Base-by-base conservation (phyloP, 92 coral and sea anemone species). In the Epizoanthus ramosus region DNA sequence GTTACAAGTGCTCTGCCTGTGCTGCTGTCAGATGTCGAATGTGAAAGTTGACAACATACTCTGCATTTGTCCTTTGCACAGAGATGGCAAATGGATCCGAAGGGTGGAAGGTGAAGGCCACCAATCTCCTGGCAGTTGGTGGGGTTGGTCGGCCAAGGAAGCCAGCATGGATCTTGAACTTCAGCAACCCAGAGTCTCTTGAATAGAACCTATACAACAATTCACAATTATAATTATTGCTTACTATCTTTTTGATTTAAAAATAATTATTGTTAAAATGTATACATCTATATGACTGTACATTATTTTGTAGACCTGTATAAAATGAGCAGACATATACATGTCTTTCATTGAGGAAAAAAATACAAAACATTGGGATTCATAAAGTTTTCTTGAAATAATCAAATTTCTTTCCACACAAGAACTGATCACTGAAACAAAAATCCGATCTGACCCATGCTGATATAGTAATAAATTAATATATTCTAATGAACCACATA, bases 41-140 rank as follows among this genome's bases (percentile, higher is more conserved):
- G 83, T 96, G 99, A 83, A 96, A 96, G 80, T 96, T 96, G 63
- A 96, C 99, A n/a, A 96, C 99, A 92, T 96, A 96, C 68, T 96
- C 99, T 69, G 99, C 92, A 83, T 96, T 96, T n/a, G 99, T 96
- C 67, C 97, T 94, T 73, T 96, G 99, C 39, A 96, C 99, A 35
- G 99, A 96, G 76, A 96, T 96, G 17, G 98, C 99, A 88, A 96
- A 96, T 7, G 99, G 99, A 61, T 94, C 97, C 57, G 91, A 87
- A 10, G 99, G 99, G 67, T 96, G 99, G 81, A 96, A 96, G 12
- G 99, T 96, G 84, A 96, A 96, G 28, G 99, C 99, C 61, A 96
- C 99, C 69, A 96, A 90, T 47, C 99, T 83, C 58, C 97, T 87
- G 14, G 98, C 99, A 58, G 99, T 88, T 50, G 99, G 99, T 60